Evolutionary conservation across 2,113 vertebrate genomes (phyloP).

Genomic region (Vireo altiloquus): DNA sequence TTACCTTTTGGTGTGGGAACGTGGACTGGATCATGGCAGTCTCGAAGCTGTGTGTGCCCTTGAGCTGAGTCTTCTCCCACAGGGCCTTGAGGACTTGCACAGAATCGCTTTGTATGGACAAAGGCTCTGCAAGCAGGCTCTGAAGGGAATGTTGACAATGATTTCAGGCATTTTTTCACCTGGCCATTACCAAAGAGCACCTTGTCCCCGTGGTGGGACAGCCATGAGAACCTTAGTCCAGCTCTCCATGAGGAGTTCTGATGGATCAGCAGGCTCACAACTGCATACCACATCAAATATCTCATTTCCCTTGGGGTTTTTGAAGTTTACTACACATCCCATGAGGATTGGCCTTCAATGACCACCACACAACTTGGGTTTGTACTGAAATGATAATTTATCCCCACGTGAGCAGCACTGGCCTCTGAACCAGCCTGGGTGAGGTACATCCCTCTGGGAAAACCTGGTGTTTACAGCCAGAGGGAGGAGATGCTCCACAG

Average conservation of each 20-base stretch:
- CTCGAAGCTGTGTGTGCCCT: constrained; percentile 84
- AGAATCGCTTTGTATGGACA: constrained; percentile 76
- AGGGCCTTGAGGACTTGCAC: constrained; percentile 82
- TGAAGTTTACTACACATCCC: not conserved
- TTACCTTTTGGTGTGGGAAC: constrained; percentile 88
- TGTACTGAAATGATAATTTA: not conserved
- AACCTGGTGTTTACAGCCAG: not conserved
- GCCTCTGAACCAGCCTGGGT: not conserved
- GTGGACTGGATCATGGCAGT: constrained; percentile 84
- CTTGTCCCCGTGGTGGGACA: not conserved
- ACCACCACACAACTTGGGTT: fast-evolving
- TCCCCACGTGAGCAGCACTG: fast-evolving
- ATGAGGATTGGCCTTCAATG: not conserved
- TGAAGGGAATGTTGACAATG: constrained; percentile 18
- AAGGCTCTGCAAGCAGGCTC: constrained; percentile 81
- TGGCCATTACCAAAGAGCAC: not conserved
- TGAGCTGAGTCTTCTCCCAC: constrained; percentile 87
- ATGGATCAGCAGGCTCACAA: not conserved
- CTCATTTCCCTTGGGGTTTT: not conserved
- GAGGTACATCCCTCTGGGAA: not conserved
- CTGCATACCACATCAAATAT: not conserved
- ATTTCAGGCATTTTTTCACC: not conserved
- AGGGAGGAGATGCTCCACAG: fast-evolving
- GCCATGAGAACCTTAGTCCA: fast-evolving
- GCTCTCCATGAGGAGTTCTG: fast-evolving